Base-by-base conservation (phyloP, 1,140 invertebrate genomes). In the Drosophila santomea region DNA sequence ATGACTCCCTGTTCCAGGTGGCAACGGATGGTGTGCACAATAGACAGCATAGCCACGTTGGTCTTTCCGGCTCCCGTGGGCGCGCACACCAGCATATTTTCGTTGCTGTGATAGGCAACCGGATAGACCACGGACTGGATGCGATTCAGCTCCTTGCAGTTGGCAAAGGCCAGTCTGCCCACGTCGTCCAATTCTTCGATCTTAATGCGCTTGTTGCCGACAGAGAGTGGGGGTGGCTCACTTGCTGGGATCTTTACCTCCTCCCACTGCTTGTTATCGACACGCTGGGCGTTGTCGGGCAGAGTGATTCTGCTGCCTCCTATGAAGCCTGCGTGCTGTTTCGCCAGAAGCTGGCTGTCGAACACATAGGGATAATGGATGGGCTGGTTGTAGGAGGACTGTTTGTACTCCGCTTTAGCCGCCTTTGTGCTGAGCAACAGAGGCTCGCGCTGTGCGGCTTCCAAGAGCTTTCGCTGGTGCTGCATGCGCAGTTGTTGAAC, bases 61-160 rank as follows among this genome's bases (percentile, higher is more conserved):
- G 99, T 99, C 93, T 99, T 99, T 54, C 98, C 98, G 4, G 98
- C 98, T 17, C 98, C 98, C 2, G 98, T 99, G 0, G 98, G 98
- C 0, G 98, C 98, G 93, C 98, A 98, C 66, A 99, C 97, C 5
- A 99, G 93, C 81, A 99, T 94, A 93, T 99, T 99, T 90, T 99
- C 98, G 92, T 99, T 99, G 8, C 97, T 98, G 83, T 97, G 95
- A 93, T 99, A 99, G 0, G 99, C 99, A 3, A 97, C 95, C 47
- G 98, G 95, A 93, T 97, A 99, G 0, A 99, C 99, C 52, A 99
- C 96, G 0, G 97, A 97, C 92, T 99, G 99, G 72, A 99, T 99
- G 59, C 96, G 93, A 93, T 99, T 99, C 14, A 99, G 93, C 50
- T 94, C 93, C 91, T 97, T 96, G 35, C 98, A 96, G 74, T 96